Percentiles rank a stretch among this genome's conserved stretches.
phyloP scores from a whole-genome alignment of 2,113 vertebrate genomes.

The Ploceus nigricollis region DNA sequence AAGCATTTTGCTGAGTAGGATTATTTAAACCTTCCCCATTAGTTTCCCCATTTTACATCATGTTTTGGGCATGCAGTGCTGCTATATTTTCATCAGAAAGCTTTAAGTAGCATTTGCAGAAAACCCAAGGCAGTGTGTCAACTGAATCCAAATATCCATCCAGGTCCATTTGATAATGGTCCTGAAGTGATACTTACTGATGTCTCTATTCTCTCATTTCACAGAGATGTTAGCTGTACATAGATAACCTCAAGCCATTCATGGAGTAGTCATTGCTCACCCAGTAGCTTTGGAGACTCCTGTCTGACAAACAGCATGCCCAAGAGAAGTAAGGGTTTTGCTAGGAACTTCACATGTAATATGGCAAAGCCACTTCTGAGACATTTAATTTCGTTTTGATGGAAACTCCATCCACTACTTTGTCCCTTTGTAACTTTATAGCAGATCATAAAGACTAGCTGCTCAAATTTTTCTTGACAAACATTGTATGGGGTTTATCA shows the following conservation, averaged over 20 bases:
- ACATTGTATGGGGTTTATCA: background rate
- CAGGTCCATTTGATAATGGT: background rate
- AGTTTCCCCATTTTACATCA: background rate
- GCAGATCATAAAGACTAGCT: background rate
- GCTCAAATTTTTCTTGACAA: background rate
- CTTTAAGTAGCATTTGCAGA: background rate
- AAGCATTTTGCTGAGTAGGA: background rate
- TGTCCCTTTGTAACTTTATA: background rate
- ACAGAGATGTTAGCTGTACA: background rate
- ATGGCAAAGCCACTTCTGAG: background rate
- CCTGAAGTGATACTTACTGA: background rate
- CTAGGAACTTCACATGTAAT: background rate
- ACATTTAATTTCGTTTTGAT: background rate
- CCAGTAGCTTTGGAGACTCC: background rate
- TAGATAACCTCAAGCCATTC: background rate
- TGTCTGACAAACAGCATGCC: background rate
- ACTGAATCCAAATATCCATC: background rate
- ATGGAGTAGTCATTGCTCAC: background rate
- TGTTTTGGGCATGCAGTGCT: background rate
- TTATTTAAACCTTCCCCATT: background rate
- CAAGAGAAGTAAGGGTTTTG: background rate
- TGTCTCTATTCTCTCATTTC: background rate
- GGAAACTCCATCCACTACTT: background rate
- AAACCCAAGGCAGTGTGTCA: background rate
- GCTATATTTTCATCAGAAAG: background rate